These are phyloP conservation scores for Plectus sambesii DNA, from an alignment of 1,140 invertebrate genomes.

Conservation along the genomic window DNA sequence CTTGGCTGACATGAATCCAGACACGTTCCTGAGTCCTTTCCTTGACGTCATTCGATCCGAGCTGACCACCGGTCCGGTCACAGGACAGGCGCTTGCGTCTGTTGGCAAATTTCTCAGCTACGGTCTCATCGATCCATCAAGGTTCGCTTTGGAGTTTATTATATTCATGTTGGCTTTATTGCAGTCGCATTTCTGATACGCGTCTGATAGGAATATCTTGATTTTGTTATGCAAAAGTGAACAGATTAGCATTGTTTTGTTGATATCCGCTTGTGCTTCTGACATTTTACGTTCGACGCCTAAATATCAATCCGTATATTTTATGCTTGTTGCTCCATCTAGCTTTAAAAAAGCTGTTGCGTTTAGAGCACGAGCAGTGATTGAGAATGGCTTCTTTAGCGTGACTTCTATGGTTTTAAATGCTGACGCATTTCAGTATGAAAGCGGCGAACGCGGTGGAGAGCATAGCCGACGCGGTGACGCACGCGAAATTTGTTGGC, in stretches of 20 bases:
- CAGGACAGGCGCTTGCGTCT: constrained; percentile 24
- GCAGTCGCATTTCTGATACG: no score
- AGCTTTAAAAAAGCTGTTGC: no score
- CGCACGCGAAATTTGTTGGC: constrained; percentile 79
- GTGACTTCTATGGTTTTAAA: no score
- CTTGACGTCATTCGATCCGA: constrained; percentile 34
- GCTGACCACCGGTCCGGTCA: constrained; percentile 29
- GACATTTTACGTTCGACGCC: constrained; percentile 19
- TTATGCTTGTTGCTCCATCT: no score
- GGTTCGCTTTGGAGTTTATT: no score
- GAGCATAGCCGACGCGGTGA: constrained; percentile 86
- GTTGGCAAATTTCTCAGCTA: constrained; percentile 31
- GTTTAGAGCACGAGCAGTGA: no score
- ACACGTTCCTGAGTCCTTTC: constrained; percentile 29
- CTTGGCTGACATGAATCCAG: constrained; percentile 25
- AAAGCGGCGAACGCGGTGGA: constrained; percentile 60
- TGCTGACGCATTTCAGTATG: constrained; percentile 26
- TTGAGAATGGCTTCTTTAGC: no score
- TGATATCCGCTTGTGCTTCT: no score
- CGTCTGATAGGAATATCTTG: no score
- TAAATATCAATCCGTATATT: neutral
- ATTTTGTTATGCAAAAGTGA: no score
- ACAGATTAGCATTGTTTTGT: no score
- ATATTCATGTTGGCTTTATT: no score
- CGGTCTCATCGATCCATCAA: constrained; percentile 26